These are phyloP conservation scores for Sebastes alutus DNA, from an alignment of 2,797 vertebrate species.

Conservation along the genomic window DNA sequence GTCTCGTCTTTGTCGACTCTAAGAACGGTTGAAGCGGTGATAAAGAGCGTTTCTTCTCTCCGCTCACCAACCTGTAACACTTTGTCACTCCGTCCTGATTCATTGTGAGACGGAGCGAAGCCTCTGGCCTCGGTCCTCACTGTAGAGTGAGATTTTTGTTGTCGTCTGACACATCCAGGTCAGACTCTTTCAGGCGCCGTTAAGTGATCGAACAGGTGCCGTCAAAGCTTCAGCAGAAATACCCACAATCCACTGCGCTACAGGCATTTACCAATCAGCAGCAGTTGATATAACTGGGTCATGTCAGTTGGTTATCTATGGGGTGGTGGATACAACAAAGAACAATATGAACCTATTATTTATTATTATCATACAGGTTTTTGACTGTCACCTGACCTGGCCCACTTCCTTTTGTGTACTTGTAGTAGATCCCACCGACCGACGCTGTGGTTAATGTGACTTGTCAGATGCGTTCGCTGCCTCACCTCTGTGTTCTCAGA, in stretches of 20 bases:
- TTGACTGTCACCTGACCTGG: too few relatives aligned
- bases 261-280: not conserved
- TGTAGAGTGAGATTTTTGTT: conserved; percentile 10
- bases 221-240: not conserved
- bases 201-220: conserved; percentile 38
- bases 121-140: conserved; percentile 22
- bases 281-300: not conserved
- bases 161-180: conserved; percentile 54
- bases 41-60: not conserved
- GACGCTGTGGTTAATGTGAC: conserved; percentile 5
- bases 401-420: not conserved
- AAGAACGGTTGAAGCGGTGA: not conserved
- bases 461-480: conserved; percentile 20
- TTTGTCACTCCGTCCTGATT: not conserved
- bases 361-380: not conserved
- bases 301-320: not conserved
- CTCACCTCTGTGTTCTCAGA: conserved; percentile 40
- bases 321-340: not conserved
- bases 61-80: not conserved
- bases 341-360: not conserved
- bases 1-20: not conserved
- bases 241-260: not conserved
- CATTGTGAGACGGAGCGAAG: not conserved
- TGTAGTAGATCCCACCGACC: not conserved
- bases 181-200: conserved; percentile 17